phyloP scores from a whole-genome alignment of 1,140 invertebrate species.

The Lucilia cuprina region DNA sequence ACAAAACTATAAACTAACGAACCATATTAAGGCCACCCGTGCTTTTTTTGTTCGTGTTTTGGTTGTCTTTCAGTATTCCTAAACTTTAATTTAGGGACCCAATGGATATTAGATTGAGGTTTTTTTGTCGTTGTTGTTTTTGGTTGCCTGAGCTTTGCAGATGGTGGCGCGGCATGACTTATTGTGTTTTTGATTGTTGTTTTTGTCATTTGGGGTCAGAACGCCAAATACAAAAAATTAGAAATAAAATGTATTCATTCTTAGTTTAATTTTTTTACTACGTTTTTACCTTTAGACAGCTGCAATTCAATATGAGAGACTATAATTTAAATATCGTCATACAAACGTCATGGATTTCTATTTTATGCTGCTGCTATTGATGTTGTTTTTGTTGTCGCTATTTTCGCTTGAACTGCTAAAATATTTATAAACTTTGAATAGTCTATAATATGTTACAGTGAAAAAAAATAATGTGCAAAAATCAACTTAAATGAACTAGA shows the following conservation, averaged over 20 bases:
- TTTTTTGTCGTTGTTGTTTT: not conserved
- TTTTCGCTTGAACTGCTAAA: slow-evolving; percentile 2
- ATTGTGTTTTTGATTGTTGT: not conserved
- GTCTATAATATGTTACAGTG: too few relatives aligned
- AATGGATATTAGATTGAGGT: not conserved
- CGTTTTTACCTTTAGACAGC: slow-evolving; percentile 4
- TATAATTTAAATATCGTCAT: slow-evolving; percentile 15
- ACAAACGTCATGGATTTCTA: slow-evolving; percentile 14
- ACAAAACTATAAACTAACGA: not conserved
- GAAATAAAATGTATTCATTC: not conserved
- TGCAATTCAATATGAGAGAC: slow-evolving; percentile 11
- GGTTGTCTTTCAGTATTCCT: not conserved
- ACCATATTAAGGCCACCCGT: slow-evolving; percentile 9
- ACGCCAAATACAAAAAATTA: slow-evolving; percentile 5
- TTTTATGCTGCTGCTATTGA: not conserved
- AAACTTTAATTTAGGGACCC: slow-evolving; percentile 4
- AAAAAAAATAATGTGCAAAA: too few relatives aligned
- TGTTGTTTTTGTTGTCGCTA: not conserved
- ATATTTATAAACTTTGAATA: not conserved
- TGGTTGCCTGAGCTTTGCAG: not conserved
- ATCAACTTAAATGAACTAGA: too few relatives aligned
- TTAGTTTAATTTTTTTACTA: not conserved
- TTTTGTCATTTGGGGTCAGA: slow-evolving; percentile 12
- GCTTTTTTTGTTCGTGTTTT: not conserved
- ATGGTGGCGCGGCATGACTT: slow-evolving; percentile 9